Percentiles rank a stretch among this genome's conserved stretches.
These are phyloP conservation scores for Capitulum mitella DNA, from an alignment of 2,888 invertebrate species.

Conservation along the genomic window DNA sequence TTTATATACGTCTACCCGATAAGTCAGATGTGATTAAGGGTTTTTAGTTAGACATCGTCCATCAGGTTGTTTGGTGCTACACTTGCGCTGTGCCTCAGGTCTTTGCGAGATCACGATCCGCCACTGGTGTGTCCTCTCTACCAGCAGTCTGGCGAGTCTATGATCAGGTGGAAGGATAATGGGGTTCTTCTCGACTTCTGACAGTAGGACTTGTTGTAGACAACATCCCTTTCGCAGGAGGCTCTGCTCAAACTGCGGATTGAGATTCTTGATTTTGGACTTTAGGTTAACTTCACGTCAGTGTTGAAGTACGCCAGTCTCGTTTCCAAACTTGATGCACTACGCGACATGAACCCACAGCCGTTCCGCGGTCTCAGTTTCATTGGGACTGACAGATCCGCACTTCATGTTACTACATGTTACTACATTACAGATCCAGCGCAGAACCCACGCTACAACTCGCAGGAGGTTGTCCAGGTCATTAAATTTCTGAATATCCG, in stretches of 20 bases:
- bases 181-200: background rate
- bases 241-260: background rate
- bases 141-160: background rate
- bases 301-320: no score
- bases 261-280: background rate
- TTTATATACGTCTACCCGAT: no score
- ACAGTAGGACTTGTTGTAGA: background rate
- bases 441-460: background rate
- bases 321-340: background rate
- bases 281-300: no score
- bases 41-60: no score
- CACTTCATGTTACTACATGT: background rate
- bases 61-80: no score
- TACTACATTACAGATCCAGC: background rate
- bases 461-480: background rate
- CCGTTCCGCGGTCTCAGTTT: background rate
- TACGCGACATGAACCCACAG: background rate
- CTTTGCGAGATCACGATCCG: no score
- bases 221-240: background rate
- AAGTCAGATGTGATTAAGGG: no score
- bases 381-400: background rate
- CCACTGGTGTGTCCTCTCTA: background rate
- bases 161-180: background rate
- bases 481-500: background rate
- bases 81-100: no score